These are phyloP conservation scores for Sebastes matsubarae DNA, from an alignment of 2,797 vertebrate genomes.

Conservation along the genomic window DNA sequence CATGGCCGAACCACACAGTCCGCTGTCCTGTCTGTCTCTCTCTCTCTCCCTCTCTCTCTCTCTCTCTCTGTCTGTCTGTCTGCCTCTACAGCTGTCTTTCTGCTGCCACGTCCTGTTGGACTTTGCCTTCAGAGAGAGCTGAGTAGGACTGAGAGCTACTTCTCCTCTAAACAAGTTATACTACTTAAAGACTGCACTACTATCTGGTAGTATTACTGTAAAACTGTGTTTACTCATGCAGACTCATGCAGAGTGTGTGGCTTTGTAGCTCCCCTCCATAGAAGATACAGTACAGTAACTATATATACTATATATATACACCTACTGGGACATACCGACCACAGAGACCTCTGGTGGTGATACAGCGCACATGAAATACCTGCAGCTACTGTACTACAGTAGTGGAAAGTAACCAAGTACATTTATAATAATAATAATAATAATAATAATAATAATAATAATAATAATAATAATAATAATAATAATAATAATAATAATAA, in stretches of 20 bases:
- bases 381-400: neutral
- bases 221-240: no score
- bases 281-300: neutral
- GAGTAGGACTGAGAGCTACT: neutral
- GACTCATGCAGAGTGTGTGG: neutral
- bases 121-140: neutral
- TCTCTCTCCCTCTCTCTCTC: neutral
- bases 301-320: no score
- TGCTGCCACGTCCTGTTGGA: neutral
- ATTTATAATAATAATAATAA: no score
- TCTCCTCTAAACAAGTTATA: neutral
- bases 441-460: no score
- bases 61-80: neutral
- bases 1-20: constrained; percentile 15
- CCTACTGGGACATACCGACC: no score
- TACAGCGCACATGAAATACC: neutral
- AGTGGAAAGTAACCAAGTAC: neutral
- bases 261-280: neutral
- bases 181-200: neutral
- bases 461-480: no score
- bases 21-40: neutral
- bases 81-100: constrained; percentile 22
- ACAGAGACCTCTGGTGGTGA: neutral
- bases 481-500: accelerated
- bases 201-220: no score